Evolutionary conservation across 2,888 invertebrate species (phyloP), one percentile per base, ranked within the genome.

Genomic region (Tipula unca): DNA sequence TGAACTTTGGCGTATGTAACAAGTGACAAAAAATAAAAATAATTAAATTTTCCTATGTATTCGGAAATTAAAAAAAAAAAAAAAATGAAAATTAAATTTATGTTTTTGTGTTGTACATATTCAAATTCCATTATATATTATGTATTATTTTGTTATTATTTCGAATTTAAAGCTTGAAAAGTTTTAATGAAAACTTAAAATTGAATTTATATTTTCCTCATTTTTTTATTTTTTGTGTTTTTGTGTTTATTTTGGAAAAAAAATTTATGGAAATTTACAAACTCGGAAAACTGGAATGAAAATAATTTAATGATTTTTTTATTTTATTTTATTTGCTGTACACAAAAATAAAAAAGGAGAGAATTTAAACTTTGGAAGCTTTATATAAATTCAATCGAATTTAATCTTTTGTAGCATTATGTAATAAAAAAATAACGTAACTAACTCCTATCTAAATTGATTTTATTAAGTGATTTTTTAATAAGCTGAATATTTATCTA

Each of bases 91-190:
- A 69, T 69, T 25, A 69, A 69, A 69, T 69, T 69, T 69, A 69
- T 69, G 69, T 69, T 20, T 10, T 69, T 25, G 69, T 69, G 25
- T 69, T 69, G 69, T 69, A 69, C 69, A 69, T 69, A 25, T 69
- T 69, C 69, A 69, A 69, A 69, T 69, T 69, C 69, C 69, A 69
- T 69, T 69, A 69, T 25, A n/a, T n/a, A n/a, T n/a, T n/a, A n/a
- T n/a, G n/a, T n/a, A 25, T 25, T 69, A 25, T 69, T 69, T 20
- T 69, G 69, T 69, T 69, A 69, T 69, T 69, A 69, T 69, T 69
- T 69, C 69, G 69, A 69, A 69, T 69, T 69, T 69, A 69, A 69
- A 69, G 69, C 69, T 69, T 69, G 69, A 69, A 69, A 69, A 69
- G 69, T 69, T 69, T 69, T 69, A 69, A 69, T 69, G 69, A 69